phyloP scores from a whole-genome alignment of 2,113 vertebrate genomes.

The Gallinago jamesoni region DNA sequence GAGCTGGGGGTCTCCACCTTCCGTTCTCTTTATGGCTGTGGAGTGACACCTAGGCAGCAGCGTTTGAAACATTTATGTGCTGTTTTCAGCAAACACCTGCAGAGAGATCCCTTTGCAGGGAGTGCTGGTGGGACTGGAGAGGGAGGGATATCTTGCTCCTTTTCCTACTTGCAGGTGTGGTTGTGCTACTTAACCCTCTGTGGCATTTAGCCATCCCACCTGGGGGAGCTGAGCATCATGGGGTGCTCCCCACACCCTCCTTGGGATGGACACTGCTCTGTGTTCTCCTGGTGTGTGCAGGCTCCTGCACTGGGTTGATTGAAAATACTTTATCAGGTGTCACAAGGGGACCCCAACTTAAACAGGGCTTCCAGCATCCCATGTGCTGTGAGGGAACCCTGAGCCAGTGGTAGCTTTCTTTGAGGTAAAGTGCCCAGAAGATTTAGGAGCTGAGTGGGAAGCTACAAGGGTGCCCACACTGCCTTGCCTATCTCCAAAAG shows the following conservation, averaged over 20 bases:
- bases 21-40: neutral
- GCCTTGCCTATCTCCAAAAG: neutral
- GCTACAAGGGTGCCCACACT: neutral
- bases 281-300: rapidly evolving
- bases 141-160: neutral
- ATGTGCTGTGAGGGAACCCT: rapidly evolving
- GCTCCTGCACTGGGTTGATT: neutral
- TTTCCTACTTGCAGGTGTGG: neutral
- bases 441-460: neutral
- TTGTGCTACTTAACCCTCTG: neutral
- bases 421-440: neutral
- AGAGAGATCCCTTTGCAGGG: neutral
- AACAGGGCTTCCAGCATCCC: neutral
- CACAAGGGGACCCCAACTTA: neutral
- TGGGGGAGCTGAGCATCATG: neutral
- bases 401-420: neutral
- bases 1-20: neutral
- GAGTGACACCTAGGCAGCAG: neutral
- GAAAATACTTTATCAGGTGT: neutral
- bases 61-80: constrained; percentile 24
- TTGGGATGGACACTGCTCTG: neutral
- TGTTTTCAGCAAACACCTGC: neutral
- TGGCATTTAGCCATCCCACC: neutral
- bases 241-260: neutral
- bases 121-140: neutral